Conservation (phyloP, 2,888 invertebrate genomes). For the Megamerina dolium region DNA sequence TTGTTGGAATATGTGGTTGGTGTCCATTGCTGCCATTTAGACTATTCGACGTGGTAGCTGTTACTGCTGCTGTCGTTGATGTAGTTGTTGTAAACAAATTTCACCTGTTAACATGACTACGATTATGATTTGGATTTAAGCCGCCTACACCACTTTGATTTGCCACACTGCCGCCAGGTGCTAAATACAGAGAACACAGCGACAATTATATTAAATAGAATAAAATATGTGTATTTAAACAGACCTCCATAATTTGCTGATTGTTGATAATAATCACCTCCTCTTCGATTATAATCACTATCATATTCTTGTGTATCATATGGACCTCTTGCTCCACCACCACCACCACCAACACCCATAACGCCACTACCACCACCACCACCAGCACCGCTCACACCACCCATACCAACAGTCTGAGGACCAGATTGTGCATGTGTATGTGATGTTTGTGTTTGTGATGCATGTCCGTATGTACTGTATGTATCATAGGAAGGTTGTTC, state of each 20-base stretch:
- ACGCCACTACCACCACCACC: too few species aligned
- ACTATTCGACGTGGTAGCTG: too few species aligned
- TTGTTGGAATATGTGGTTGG: constrained; percentile 4
- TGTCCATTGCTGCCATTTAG: too few species aligned
- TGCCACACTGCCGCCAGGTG: constrained; percentile 26
- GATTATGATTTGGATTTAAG: constrained; percentile 46
- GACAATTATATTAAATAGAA: too few species aligned
- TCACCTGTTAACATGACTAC: constrained; percentile 49
- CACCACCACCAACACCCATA: too few species aligned
- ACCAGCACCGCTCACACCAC: too few species aligned
- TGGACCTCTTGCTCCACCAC: constrained; percentile 33
- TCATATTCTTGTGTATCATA: constrained; percentile 47
- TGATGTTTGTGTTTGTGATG: constrained; percentile 24
- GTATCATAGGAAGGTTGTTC: constrained; percentile 44
- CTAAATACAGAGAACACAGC: constrained; percentile 8
- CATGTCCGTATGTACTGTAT: constrained; percentile 36
- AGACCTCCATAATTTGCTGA: constrained; percentile 45
- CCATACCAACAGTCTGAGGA: constrained; percentile 28
- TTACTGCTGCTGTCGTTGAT: constrained; percentile 21
- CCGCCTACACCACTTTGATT: constrained; percentile 38
- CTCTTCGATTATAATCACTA: constrained; percentile 41
- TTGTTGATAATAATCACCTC: constrained; percentile 49
- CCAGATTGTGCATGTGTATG: constrained; percentile 30
- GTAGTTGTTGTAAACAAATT: constrained; percentile 35
- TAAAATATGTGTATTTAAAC: background rate